phyloP scores from a whole-genome alignment of 2,888 invertebrate species.

The Caenorhabditis becei region DNA sequence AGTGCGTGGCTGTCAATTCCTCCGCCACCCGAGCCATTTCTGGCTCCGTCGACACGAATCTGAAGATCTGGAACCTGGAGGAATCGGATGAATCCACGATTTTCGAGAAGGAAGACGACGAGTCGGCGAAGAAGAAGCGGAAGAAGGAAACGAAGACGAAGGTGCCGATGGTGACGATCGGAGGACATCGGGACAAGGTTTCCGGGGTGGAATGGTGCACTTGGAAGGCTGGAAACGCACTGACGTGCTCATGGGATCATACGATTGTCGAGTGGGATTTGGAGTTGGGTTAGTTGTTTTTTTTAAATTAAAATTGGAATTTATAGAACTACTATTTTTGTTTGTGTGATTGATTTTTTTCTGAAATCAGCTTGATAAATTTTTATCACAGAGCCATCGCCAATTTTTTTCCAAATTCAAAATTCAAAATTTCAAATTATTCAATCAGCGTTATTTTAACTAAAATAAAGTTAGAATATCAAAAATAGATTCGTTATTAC shows the following conservation, averaged over 20 bases:
- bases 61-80: constrained; percentile 83
- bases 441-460: too few species aligned
- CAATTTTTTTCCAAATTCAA: too few species aligned
- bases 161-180: constrained; percentile 89
- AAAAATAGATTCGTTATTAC: too few species aligned
- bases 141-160: constrained; percentile 70
- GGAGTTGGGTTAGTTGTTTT: constrained; percentile 71
- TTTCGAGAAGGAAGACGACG: constrained; percentile 65
- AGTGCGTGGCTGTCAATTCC: constrained; percentile 89
- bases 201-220: constrained; percentile 89
- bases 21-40: constrained; percentile 84
- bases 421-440: too few species aligned
- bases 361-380: too few species aligned
- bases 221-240: constrained; percentile 85
- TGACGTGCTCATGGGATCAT: constrained; percentile 96
- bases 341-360: too few species aligned
- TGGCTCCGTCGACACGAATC: constrained; percentile 83
- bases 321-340: not conserved
- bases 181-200: constrained; percentile 94
- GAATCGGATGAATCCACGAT: constrained; percentile 64
- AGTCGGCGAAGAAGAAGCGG: constrained; percentile 62
- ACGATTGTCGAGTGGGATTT: constrained; percentile 95
- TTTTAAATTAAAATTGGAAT: not conserved
- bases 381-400: too few species aligned
- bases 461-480: too few species aligned